phyloP scores from a whole-genome alignment of 2,113 vertebrate species.

The Apus apus region DNA sequence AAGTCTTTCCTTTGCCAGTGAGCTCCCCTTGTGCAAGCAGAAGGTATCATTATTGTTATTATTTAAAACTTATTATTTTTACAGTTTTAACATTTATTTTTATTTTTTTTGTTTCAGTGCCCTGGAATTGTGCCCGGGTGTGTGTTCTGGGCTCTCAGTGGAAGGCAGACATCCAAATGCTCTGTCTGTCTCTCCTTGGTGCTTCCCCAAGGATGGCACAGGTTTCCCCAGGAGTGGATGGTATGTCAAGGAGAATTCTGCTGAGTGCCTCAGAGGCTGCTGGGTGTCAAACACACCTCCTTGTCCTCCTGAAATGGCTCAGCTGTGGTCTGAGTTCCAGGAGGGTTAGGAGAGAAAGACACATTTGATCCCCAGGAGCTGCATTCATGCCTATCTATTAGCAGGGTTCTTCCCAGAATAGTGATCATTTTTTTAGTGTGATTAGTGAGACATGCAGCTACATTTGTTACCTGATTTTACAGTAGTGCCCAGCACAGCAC shows the following conservation, averaged over 20 bases:
- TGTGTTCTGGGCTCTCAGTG: not conserved
- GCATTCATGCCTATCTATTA: conserved; percentile 19
- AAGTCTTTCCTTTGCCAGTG: not conserved
- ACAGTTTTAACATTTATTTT: no score
- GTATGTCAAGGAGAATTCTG: not conserved
- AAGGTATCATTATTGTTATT: not conserved
- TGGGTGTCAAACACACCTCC: not conserved
- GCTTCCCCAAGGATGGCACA: not conserved
- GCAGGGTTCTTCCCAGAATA: not conserved
- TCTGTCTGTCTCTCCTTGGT: not conserved
- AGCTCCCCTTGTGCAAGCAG: not conserved
- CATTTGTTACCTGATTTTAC: conserved; percentile 52
- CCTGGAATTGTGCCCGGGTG: not conserved
- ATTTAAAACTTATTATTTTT: not conserved
- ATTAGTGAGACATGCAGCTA: conserved; percentile 48
- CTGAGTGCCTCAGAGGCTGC: not conserved
- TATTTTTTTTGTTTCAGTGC: not conserved
- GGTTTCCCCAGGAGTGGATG: not conserved
- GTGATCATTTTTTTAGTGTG: conserved; percentile 3
- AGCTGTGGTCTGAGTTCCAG: not conserved
- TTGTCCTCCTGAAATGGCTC: not conserved
- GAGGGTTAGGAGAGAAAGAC: not conserved
- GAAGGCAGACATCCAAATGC: not conserved
- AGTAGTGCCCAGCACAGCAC: not conserved
- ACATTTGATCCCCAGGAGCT: not conserved